phyloP scores from a whole-genome alignment of 2,113 vertebrate genomes.

The Pelobates fuscus region DNA sequence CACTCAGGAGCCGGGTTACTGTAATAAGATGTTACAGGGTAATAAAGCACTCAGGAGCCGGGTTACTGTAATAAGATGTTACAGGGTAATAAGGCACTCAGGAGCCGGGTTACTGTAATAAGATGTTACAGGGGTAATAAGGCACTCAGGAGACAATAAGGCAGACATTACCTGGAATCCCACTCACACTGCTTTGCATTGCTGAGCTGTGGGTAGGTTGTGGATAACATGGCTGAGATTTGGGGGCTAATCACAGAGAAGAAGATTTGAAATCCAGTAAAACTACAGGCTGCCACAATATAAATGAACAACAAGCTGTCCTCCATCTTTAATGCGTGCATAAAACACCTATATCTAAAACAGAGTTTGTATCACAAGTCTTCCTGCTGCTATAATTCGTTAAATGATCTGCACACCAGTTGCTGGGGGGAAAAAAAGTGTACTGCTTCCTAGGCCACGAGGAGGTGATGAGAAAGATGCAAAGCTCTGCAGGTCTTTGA shows the following conservation, averaged over 20 bases:
- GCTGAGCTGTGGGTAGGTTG: constrained; percentile 63
- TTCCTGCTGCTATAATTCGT: too few species aligned
- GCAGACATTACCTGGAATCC: constrained; percentile 73
- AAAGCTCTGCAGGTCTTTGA: neutral
- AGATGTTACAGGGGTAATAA: constrained; percentile 18
- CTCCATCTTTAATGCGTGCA: neutral
- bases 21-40: constrained; percentile 12
- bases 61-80: constrained; percentile 27
- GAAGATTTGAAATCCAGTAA: constrained; percentile 71
- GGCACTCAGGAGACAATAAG: constrained; percentile 6
- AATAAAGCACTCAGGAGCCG: constrained; percentile 16
- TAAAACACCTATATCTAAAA: neutral
- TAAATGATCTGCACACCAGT: too few species aligned
- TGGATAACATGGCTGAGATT: constrained; percentile 62
- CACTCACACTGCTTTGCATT: constrained; percentile 70
- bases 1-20: constrained; percentile 19
- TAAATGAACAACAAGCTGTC: constrained; percentile 38
- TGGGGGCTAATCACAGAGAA: constrained; percentile 68
- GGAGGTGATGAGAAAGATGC: too few species aligned
- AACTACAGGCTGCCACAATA: constrained; percentile 70
- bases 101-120: constrained; percentile 18
- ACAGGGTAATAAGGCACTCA: constrained; percentile 27
- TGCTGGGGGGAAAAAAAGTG: too few species aligned
- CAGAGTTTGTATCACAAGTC: too few species aligned
- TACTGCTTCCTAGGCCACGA: too few species aligned